A percentile compares a stretch with the other conserved stretches of the same genome.
Conservation (phyloP, 2,888 invertebrate genomes). For the Drosophila subsilvestris region DNA sequence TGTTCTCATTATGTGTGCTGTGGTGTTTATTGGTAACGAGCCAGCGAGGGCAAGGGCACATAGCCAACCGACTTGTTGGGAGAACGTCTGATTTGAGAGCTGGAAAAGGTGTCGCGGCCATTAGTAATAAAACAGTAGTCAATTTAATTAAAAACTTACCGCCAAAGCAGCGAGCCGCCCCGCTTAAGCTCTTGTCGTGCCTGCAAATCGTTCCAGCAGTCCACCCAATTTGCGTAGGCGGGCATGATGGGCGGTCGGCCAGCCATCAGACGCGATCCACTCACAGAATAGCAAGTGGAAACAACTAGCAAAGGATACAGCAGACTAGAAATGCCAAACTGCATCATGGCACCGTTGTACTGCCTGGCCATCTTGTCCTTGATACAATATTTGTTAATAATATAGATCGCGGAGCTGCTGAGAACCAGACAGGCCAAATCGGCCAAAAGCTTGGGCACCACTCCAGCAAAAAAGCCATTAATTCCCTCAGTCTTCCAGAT, state of each 20-base stretch:
- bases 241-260: conserved; percentile 94
- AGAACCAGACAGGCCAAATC: conserved; percentile 92
- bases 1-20: conserved; percentile 16
- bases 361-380: conserved; percentile 88
- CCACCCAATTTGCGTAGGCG: conserved; percentile 90
- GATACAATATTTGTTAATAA: conserved; percentile 91
- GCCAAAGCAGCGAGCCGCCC: conserved; percentile 89
- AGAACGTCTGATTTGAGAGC: conserved; percentile 45
- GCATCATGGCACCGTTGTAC: conserved; percentile 85
- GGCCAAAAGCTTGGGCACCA: conserved; percentile 93
- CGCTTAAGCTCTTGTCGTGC: conserved; percentile 91
- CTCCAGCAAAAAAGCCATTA: conserved; percentile 93
- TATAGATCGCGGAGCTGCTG: conserved; percentile 90
- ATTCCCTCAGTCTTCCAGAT: conserved; percentile 95
- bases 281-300: conserved; percentile 95
- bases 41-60: conserved; percentile 71
- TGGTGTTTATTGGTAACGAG: conserved; percentile 66
- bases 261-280: conserved; percentile 91
- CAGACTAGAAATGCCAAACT: conserved; percentile 92
- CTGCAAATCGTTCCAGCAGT: conserved; percentile 92
- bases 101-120: conserved; percentile 8
- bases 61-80: conserved; percentile 48
- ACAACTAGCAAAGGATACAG: conserved; percentile 97
- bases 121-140: background rate
- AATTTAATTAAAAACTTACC: conserved; percentile 62